These are phyloP conservation scores for Cairina moschata DNA, from an alignment of 2,113 vertebrate species.

Conservation along the genomic window DNA sequence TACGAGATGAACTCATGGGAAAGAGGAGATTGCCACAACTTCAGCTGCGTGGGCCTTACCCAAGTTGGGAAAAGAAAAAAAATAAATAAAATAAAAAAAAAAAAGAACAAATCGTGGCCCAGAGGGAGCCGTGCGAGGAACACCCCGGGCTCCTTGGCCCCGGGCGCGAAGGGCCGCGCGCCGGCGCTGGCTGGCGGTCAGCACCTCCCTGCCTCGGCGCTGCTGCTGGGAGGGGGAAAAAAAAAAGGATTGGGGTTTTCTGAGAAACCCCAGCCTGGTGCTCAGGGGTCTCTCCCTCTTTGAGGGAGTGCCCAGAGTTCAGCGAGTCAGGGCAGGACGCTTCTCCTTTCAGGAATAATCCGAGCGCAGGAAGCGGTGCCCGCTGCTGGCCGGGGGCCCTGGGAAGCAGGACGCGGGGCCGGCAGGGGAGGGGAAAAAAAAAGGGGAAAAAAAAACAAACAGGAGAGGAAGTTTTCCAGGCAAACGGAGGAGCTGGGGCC, in stretches of 20 bases:
- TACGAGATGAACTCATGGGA: constrained; percentile 65
- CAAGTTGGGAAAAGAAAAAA: neutral
- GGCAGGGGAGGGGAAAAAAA: neutral
- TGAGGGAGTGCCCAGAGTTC: constrained; percentile 57
- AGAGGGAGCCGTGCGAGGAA: constrained; percentile 32
- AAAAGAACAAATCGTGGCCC: constrained; percentile 11
- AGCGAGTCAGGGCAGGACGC: constrained; percentile 39
- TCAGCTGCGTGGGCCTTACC: constrained; percentile 49
- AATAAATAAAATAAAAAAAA: neutral
- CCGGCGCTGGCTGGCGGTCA: neutral
- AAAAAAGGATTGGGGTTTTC: neutral
- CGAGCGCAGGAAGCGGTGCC: constrained; percentile 22
- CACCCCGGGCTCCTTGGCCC: neutral
- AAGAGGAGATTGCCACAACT: constrained; percentile 56
- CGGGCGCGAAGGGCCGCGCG: neutral
- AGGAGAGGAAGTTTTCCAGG: neutral
- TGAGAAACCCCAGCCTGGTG: constrained; percentile 14
- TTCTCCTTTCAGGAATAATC: constrained; percentile 15
- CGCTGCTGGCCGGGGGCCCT: constrained; percentile 39
- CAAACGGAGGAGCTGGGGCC: neutral
- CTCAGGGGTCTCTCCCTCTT: constrained; percentile 50
- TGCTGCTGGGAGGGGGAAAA: neutral
- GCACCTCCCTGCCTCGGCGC: neutral
- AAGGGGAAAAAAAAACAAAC: neutral
- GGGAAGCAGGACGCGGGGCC: constrained; percentile 56